phyloP scores from a whole-genome alignment of 2,113 vertebrate species.

The Scolopax mira region DNA sequence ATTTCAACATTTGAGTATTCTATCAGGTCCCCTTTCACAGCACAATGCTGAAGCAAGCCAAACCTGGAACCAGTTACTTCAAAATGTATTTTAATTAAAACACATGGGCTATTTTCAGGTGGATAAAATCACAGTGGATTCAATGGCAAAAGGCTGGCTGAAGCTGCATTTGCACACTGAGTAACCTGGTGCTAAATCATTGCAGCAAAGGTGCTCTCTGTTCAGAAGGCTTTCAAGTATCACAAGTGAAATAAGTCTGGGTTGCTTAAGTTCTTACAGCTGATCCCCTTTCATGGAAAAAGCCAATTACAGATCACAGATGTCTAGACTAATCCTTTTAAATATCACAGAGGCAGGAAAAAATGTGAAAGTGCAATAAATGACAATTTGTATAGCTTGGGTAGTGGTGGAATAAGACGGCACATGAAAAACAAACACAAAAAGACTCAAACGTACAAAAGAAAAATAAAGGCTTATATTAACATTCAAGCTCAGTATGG shows the following conservation, averaged over 20 bases:
- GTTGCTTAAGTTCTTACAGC: constrained; percentile 69
- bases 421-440: constrained; percentile 56
- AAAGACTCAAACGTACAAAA: constrained; percentile 28
- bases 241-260: constrained; percentile 64
- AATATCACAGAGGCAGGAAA: constrained; percentile 70
- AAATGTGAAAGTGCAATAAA: constrained; percentile 60
- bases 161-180: not conserved
- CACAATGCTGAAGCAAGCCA: not conserved
- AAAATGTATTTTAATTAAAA: constrained; percentile 54
- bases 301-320: constrained; percentile 70
- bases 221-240: constrained; percentile 59
- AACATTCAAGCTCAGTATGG: not conserved
- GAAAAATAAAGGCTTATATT: constrained; percentile 46
- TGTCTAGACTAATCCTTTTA: constrained; percentile 67
- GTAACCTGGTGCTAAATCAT: constrained; percentile 30
- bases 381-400: constrained; percentile 52
- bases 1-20: not conserved
- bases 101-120: constrained; percentile 23
- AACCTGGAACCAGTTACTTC: constrained; percentile 28
- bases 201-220: constrained; percentile 51
- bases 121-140: constrained; percentile 46
- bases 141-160: constrained; percentile 12
- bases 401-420: not conserved
- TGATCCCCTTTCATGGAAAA: constrained; percentile 62
- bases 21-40: not conserved